Evolutionary conservation across 2,113 vertebrate species (phyloP).

Genomic region (Heteronetta atricapilla): DNA sequence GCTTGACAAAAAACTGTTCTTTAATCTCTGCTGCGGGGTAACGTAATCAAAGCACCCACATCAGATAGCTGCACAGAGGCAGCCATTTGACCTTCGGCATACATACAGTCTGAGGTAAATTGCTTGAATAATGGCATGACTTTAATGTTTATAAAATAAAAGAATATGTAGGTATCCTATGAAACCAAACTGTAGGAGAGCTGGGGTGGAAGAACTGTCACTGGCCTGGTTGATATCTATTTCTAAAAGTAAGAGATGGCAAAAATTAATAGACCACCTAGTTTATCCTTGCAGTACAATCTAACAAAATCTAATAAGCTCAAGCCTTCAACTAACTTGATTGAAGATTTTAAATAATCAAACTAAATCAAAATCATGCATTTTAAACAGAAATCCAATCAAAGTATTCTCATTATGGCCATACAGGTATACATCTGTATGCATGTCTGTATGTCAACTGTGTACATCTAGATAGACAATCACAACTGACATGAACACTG

Average conservation of each 20-base stretch:
- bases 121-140: neutral
- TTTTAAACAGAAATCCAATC: slow-evolving; percentile 15
- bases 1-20: neutral
- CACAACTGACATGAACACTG: neutral
- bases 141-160: neutral
- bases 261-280: neutral
- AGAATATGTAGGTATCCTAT: accelerated
- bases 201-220: neutral
- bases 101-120: neutral
- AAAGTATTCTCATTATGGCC: neutral
- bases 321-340: neutral
- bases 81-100: neutral
- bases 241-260: neutral
- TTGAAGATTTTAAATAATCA: slow-evolving; percentile 1
- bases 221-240: neutral
- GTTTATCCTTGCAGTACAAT: neutral
- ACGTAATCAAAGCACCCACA: neutral
- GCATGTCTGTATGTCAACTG: neutral
- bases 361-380: neutral
- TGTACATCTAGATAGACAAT: neutral
- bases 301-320: neutral
- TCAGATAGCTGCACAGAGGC: neutral
- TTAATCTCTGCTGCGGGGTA: neutral
- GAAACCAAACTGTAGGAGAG: neutral
- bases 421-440: neutral